phyloP scores from a whole-genome alignment of 2,797 vertebrate genomes.

The Phataginus tetradactyla region DNA sequence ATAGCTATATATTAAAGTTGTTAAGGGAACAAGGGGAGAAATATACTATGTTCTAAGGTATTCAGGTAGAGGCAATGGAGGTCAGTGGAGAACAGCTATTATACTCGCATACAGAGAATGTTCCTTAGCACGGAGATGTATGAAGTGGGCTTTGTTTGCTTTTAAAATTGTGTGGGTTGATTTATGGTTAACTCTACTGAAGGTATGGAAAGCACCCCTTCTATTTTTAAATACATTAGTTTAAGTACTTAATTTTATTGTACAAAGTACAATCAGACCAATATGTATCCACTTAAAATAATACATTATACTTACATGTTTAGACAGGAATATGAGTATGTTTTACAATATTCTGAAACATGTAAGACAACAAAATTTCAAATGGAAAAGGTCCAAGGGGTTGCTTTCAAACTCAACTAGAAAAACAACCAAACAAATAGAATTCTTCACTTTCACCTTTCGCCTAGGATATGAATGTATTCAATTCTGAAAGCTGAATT shows the following conservation, averaged over 20 bases:
- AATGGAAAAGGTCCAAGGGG: neutral
- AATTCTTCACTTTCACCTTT: constrained; percentile 23
- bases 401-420: neutral
- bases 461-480: neutral
- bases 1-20: neutral
- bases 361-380: constrained; percentile 17
- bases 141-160: neutral
- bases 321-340: neutral
- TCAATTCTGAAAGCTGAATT: constrained; percentile 34
- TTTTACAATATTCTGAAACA: neutral
- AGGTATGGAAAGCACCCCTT: neutral
- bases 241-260: constrained; percentile 26
- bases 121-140: neutral
- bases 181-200: neutral
- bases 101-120: neutral
- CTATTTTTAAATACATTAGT: constrained; percentile 7
- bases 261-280: neutral
- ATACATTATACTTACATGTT: neutral
- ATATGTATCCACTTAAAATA: neutral
- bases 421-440: neutral
- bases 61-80: neutral
- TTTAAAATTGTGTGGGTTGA: neutral
- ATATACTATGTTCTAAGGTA: neutral
- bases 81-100: neutral
- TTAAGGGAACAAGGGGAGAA: neutral